Conservation (phyloP, 30 jellyfish, hydroid and myxozoan species). For the Mastigias papua region DNA sequence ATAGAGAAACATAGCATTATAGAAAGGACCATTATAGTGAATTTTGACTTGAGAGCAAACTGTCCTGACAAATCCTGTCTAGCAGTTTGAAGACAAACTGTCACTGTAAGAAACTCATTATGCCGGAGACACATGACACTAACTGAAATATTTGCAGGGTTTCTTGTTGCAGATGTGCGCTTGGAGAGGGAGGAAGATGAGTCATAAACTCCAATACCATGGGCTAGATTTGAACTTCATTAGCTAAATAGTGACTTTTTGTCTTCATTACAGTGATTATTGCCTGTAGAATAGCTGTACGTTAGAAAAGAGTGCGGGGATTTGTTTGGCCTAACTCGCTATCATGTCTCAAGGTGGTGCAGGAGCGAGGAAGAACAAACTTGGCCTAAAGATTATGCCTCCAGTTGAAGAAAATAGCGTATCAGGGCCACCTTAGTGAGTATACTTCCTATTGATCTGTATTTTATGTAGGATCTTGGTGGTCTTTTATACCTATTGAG, state of each 20-base stretch:
- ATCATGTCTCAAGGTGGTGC: slow-evolving; percentile 73
- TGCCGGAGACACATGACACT: slow-evolving; percentile 23
- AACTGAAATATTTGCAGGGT: slow-evolving; percentile 2
- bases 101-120: background rate
- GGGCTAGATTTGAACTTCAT: slow-evolving; percentile 36
- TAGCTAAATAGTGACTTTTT: background rate
- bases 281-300: background rate
- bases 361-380: slow-evolving; percentile 82
- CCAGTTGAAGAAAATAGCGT: slow-evolving; percentile 94
- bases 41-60: too few species aligned
- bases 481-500: background rate
- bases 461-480: background rate
- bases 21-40: too few species aligned
- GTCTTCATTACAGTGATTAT: background rate
- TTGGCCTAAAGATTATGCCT: slow-evolving; percentile 84
- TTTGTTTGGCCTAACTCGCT: slow-evolving; percentile 44
- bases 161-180: slow-evolving; percentile 67
- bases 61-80: too few species aligned
- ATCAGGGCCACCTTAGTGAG: slow-evolving; percentile 89
- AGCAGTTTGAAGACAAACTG: too few species aligned
- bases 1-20: too few species aligned
- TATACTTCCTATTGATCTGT: background rate
- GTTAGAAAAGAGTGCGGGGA: background rate
- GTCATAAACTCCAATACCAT: slow-evolving; percentile 5
- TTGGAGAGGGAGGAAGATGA: slow-evolving; percentile 49